Conservation (phyloP, 2,113 vertebrate genomes). For the Genyomyrus donnyi region DNA sequence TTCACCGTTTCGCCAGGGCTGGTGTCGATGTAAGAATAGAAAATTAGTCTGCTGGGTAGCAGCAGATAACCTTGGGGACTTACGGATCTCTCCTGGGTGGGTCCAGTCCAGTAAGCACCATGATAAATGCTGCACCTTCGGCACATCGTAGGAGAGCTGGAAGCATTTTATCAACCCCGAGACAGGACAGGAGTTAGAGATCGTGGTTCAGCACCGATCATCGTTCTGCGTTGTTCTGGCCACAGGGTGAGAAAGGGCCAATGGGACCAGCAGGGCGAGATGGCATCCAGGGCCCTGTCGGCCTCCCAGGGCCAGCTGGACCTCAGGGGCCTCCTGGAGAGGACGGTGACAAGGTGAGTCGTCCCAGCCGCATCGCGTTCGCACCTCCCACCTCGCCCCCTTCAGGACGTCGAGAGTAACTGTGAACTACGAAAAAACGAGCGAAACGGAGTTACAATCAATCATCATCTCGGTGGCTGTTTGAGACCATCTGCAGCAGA, state of each 20-base stretch:
- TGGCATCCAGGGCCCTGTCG: constrained; percentile 93
- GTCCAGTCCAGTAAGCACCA: neutral
- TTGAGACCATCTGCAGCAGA: neutral
- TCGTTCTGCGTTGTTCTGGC: constrained; percentile 27
- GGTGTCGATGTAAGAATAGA: neutral
- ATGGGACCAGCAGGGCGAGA: constrained; percentile 90
- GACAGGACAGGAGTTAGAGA: neutral
- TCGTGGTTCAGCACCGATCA: neutral
- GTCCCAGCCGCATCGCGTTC: neutral
- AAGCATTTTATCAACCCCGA: neutral
- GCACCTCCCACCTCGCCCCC: too few relatives aligned
- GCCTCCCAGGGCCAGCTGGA: constrained; percentile 86
- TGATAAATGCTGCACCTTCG: neutral
- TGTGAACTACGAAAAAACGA: neutral
- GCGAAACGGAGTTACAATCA: neutral
- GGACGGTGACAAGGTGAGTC: constrained; percentile 89
- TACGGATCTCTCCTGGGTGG: neutral
- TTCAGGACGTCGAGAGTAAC: neutral
- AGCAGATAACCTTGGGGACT: neutral
- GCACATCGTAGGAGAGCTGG: neutral
- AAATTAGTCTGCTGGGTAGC: neutral
- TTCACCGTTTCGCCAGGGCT: neutral
- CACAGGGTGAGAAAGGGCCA: constrained; percentile 92
- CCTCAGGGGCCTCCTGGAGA: constrained; percentile 94
- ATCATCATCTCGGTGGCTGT: neutral